Base-by-base conservation (phyloP, 2,113 vertebrate genomes). In the Pollachius pollachius region DNA sequence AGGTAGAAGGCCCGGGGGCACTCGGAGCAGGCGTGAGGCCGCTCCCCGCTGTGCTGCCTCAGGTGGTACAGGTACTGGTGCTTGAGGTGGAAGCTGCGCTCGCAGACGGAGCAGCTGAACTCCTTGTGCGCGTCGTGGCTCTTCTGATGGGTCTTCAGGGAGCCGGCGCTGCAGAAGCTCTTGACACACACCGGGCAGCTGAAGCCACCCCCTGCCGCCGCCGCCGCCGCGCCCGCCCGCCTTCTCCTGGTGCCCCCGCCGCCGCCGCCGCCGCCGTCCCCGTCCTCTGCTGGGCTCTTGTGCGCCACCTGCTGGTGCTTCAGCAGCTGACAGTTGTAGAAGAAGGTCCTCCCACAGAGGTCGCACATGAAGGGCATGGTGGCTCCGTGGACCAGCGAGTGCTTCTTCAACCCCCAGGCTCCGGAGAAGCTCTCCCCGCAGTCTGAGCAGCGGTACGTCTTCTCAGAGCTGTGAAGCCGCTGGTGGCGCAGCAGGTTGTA, bases 1-100 rank as follows among this genome's bases (percentile, higher is more conserved):
- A 34, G 80, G 17, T 79, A 84, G 75, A 91, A 91, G 5, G 80
- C 85, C 57, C 92, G 94, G 30, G 89, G 83, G 65, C 94, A 95
- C 69, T 90, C 71, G 30, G 58, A 18, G 60, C 93, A 94, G 11
- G 75, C 77, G 11, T 84, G 61, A 0, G 84, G 85, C 63, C 82
- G 69, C 27, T 83, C 77, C 8, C 81, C 87, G 6, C 68, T 84
- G 83, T 90, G 89, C 74, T 74, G 71, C 25, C 84, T 60, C 63
- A 80, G 21, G 80, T 90, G 89, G 72, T 82, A 81, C 58, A 81
- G 65, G 74, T 82, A 81, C 48, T 85, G 76, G 79, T 87, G 89
- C 0, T 79, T 74, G 64, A 80, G 79, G 78, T 85, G 81, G 69
- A 89, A 90, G 16, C 79, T 41, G 76, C 84, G 85, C 5, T 73